phyloP scores from a whole-genome alignment of 2,113 vertebrate species.

The Colaptes auratus region DNA sequence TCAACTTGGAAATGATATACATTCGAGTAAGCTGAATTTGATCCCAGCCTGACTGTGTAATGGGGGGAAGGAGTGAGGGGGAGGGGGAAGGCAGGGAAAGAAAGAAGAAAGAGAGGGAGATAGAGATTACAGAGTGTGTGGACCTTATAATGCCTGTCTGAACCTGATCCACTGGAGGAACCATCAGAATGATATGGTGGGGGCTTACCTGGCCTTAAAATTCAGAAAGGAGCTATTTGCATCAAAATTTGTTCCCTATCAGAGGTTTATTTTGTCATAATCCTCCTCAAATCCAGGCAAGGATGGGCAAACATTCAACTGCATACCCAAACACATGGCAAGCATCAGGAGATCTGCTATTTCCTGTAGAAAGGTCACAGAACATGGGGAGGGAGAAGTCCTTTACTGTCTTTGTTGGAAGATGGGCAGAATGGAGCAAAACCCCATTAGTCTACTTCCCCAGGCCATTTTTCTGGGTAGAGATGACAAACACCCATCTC shows the following conservation, averaged over 20 bases:
- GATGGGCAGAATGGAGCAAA: neutral
- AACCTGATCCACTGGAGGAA: constrained; percentile 32
- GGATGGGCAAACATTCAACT: neutral
- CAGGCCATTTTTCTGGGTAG: neutral
- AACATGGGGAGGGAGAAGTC: neutral
- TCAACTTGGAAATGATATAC: constrained; percentile 57
- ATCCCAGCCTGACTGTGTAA: constrained; percentile 29
- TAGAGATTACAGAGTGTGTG: neutral
- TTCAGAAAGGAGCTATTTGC: neutral
- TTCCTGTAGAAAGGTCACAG: neutral
- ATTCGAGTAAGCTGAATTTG: constrained; percentile 36
- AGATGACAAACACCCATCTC: constrained; percentile 44
- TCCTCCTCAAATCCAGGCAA: neutral
- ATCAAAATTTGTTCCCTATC: neutral
- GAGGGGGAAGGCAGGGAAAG: neutral
- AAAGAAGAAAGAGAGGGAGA: neutral
- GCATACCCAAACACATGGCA: neutral
- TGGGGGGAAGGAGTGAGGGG: neutral
- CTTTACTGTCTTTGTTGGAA: neutral
- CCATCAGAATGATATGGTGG: neutral
- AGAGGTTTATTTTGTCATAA: neutral
- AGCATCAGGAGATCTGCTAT: neutral
- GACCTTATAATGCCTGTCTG: constrained; percentile 1
- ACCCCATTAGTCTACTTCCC: neutral
- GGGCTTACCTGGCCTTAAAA: neutral